Evolutionary conservation across 2,113 vertebrate species (phyloP).

Genomic region (Rynchops niger): DNA sequence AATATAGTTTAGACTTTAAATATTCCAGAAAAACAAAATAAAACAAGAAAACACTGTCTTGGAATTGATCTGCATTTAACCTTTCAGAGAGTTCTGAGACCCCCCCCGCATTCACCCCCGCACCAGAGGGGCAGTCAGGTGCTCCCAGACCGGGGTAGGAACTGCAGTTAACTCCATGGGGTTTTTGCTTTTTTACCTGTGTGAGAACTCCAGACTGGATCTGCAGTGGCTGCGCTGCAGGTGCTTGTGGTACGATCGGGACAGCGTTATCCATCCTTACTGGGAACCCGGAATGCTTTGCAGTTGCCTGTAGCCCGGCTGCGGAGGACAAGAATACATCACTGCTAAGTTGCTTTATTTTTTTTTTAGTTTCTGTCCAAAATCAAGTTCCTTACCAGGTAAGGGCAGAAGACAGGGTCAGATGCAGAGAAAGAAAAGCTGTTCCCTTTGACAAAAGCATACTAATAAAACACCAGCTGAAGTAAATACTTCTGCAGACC

Average conservation of each 20-base stretch:
- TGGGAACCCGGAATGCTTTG: constrained; percentile 91
- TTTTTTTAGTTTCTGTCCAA: not conserved
- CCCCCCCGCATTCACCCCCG: not conserved
- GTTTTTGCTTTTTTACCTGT: constrained; percentile 80
- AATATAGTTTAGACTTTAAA: not conserved
- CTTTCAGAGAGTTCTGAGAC: not conserved
- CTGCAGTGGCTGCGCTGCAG: constrained; percentile 91
- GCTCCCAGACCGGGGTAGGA: not conserved
- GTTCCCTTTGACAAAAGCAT: not conserved
- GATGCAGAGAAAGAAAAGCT: not conserved
- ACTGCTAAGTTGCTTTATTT: not conserved
- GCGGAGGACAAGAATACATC: constrained; percentile 20
- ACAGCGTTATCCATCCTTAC: constrained; percentile 96
- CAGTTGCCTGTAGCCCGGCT: constrained; percentile 88
- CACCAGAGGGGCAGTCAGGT: not conserved
- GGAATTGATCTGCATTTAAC: not conserved
- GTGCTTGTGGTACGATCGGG: constrained; percentile 91
- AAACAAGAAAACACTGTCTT: not conserved
- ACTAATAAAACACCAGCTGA: not conserved
- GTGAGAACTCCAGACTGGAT: constrained; percentile 94
- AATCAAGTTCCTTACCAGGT: not conserved
- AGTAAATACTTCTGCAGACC: not conserved
- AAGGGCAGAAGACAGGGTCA: not conserved
- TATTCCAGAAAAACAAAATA: not conserved
- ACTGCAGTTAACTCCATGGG: not conserved